Percentiles rank a stretch among this genome's conserved stretches.
Conservation (phyloP, 2,888 invertebrate species). For the Automeris io region DNA sequence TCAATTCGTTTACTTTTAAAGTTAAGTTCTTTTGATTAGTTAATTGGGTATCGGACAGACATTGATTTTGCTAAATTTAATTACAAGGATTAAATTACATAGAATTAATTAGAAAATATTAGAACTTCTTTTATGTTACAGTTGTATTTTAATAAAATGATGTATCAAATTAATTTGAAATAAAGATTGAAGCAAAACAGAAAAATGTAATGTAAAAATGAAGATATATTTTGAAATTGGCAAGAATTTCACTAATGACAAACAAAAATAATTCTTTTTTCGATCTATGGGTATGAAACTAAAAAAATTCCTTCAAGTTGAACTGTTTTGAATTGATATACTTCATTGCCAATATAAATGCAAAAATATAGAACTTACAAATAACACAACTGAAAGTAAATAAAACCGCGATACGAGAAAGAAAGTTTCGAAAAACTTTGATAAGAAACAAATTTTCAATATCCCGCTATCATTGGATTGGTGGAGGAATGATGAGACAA, state of each 20-base stretch:
- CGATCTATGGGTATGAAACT: no score
- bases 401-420: neutral
- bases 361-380: neutral
- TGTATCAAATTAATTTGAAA: no score
- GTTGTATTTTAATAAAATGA: no score
- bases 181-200: no score
- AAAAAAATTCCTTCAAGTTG: no score
- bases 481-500: no score
- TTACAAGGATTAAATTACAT: neutral
- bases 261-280: no score
- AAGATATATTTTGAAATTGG: no score
- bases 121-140: neutral
- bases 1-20: slow-evolving; percentile 21
- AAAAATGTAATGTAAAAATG: no score
- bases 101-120: neutral
- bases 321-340: neutral
- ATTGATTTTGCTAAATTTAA: slow-evolving; percentile 8
- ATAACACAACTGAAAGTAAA: neutral
- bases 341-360: neutral
- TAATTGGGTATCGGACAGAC: slow-evolving; percentile 21
- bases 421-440: neutral
- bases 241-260: no score
- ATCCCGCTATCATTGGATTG: no score
- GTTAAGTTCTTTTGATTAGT: slow-evolving; percentile 15
- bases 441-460: neutral